Conservation (phyloP, 1,140 invertebrate genomes). For the Eubasilissa regina region DNA sequence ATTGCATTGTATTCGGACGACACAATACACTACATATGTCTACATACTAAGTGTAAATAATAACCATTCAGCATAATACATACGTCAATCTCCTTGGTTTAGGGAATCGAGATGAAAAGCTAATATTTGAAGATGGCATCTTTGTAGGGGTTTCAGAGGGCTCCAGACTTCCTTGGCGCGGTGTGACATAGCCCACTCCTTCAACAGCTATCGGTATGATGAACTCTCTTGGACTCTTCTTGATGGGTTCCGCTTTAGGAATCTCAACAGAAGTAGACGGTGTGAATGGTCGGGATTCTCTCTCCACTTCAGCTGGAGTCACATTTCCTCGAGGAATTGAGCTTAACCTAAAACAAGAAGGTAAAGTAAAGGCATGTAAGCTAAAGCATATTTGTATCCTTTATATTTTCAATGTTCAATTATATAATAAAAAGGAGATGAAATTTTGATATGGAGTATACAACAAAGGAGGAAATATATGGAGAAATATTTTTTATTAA, state of each 20-base stretch:
- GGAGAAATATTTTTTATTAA: too few species aligned
- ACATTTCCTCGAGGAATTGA: conserved; percentile 50
- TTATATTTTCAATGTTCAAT: too few species aligned
- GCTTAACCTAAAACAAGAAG: conserved; percentile 30
- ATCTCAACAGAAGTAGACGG: conserved; percentile 60
- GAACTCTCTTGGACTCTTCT: conserved; percentile 90
- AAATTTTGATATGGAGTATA: too few species aligned
- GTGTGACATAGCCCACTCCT: conserved; percentile 88
- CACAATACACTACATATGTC: background rate
- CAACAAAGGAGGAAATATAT: too few species aligned
- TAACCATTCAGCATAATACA: too few species aligned
- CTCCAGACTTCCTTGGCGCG: conserved; percentile 82
- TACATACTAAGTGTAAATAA: background rate
- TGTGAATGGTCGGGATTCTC: conserved; percentile 60
- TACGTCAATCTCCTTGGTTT: conserved; percentile 72
- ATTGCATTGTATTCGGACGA: too few species aligned
- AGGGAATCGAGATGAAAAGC: conserved; percentile 55
- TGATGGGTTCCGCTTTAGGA: conserved; percentile 80
- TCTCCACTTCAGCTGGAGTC: conserved; percentile 38
- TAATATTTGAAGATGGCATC: conserved; percentile 64
- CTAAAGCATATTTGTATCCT: too few species aligned
- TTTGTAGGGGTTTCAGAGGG: conserved; percentile 75
- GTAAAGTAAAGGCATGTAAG: too few species aligned
- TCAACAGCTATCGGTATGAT: conserved; percentile 94
- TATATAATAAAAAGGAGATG: too few species aligned